Conservation (phyloP, 2,113 vertebrate genomes). For the Pomatostomus ruficeps region DNA sequence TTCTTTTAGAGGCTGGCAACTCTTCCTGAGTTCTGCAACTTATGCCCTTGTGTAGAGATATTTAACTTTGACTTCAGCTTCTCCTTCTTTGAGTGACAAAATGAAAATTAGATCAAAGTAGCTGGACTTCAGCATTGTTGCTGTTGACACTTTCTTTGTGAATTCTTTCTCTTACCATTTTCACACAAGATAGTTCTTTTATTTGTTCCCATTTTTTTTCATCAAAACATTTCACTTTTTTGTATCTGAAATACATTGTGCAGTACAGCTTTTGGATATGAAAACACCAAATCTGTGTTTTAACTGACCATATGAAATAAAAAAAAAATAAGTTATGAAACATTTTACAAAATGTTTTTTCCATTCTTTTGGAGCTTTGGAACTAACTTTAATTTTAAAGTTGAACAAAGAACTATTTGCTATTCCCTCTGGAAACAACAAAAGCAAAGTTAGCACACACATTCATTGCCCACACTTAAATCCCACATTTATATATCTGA, state of each 20-base stretch:
- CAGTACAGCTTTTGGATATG: neutral
- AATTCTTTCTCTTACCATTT: neutral
- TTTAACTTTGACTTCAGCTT: neutral
- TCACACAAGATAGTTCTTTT: neutral
- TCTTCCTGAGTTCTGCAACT: neutral
- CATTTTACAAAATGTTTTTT: neutral
- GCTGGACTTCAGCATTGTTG: neutral
- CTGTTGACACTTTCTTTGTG: neutral
- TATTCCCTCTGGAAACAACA: neutral
- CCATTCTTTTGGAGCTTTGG: neutral
- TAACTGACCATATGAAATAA: neutral
- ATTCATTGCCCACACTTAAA: neutral
- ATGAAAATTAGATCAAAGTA: conserved; percentile 6
- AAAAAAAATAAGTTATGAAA: neutral
- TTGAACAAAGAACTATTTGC: neutral
- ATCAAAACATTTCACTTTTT: neutral
- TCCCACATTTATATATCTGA: neutral
- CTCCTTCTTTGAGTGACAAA: neutral
- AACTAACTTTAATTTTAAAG: neutral
- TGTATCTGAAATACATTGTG: neutral
- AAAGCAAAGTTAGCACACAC: neutral
- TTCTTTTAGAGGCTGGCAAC: neutral
- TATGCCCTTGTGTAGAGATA: neutral
- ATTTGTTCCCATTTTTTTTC: neutral
- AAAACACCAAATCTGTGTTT: neutral